Conservation (phyloP, 92 coral and sea anemone genomes). For the Umimayanthus chanpuru region DNA sequence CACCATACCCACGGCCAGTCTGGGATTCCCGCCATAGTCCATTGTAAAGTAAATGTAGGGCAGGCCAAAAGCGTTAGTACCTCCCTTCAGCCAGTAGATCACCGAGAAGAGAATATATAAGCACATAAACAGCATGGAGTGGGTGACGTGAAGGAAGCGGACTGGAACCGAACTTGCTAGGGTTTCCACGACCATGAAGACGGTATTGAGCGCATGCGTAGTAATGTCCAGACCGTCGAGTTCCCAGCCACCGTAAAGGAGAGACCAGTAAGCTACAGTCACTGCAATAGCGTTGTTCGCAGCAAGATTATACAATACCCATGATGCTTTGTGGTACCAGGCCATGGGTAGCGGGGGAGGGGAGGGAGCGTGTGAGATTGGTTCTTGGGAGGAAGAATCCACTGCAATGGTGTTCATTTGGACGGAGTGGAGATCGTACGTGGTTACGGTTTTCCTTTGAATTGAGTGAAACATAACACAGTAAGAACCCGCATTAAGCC, state of each 20-base stretch:
- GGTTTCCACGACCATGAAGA: constrained; percentile 65
- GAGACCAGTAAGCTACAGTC: constrained; percentile 72
- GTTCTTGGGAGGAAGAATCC: constrained; percentile 8
- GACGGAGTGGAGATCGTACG: neutral
- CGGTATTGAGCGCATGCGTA: constrained; percentile 71
- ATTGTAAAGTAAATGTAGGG: constrained; percentile 60
- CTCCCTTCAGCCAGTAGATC: constrained; percentile 82
- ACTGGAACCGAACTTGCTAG: constrained; percentile 70
- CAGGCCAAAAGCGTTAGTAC: constrained; percentile 59
- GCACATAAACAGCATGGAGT: constrained; percentile 55
- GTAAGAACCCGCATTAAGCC: too few relatives aligned
- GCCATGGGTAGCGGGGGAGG: constrained; percentile 37
- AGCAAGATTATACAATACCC: constrained; percentile 76
- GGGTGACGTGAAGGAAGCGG: constrained; percentile 71
- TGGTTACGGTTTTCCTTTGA: neutral
- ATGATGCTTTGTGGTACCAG: constrained; percentile 85
- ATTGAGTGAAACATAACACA: neutral
- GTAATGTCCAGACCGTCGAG: constrained; percentile 70
- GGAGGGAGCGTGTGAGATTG: constrained; percentile 18
- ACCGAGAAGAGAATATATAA: constrained; percentile 69
- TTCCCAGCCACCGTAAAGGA: constrained; percentile 46
- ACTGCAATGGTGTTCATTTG: neutral
- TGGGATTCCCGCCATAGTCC: constrained; percentile 31
- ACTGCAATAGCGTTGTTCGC: constrained; percentile 66
- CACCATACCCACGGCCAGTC: constrained; percentile 16